These are phyloP conservation scores for Capromys pilorides DNA, from an alignment of 2,797 vertebrate species.

Conservation along the genomic window DNA sequence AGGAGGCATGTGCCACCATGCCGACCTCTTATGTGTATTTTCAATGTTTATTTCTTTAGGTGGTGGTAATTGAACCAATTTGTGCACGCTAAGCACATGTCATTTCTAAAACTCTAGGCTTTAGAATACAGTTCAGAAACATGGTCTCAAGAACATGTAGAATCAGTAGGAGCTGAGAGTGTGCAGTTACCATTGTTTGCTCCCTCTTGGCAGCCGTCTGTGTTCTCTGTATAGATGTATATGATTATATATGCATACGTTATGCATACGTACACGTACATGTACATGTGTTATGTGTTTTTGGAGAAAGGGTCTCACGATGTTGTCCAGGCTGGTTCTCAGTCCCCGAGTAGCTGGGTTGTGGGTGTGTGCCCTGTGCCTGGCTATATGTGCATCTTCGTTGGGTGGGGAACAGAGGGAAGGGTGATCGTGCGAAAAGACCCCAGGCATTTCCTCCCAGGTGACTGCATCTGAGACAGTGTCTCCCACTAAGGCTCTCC, in stretches of 20 bases:
- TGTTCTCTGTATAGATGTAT: not conserved
- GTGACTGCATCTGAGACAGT: not conserved
- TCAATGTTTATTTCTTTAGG: not conserved
- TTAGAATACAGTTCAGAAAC: constrained; percentile 34
- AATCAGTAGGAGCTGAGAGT: not conserved
- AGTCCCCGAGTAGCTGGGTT: too few relatives aligned
- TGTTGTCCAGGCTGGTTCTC: not conserved
- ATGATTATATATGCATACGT: too few relatives aligned
- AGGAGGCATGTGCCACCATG: too few relatives aligned
- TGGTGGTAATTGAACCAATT: not conserved
- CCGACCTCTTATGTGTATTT: not conserved
- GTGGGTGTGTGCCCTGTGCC: not conserved
- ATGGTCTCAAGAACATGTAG: not conserved
- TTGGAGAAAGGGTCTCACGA: not conserved
- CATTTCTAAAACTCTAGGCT: constrained; percentile 1
- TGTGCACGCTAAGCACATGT: not conserved
- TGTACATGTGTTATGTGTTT: not conserved
- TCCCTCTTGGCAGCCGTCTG: constrained; percentile 76
- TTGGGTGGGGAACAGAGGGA: not conserved
- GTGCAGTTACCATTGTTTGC: too few relatives aligned
- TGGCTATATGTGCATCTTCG: not conserved
- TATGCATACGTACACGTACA: too few relatives aligned
- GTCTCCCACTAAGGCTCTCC: not conserved
- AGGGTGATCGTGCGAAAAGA: not conserved
- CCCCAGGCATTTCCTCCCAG: not conserved